Evolutionary conservation across 2,888 invertebrate species (phyloP).

Genomic region (Rhyacophila evoluta): DNA sequence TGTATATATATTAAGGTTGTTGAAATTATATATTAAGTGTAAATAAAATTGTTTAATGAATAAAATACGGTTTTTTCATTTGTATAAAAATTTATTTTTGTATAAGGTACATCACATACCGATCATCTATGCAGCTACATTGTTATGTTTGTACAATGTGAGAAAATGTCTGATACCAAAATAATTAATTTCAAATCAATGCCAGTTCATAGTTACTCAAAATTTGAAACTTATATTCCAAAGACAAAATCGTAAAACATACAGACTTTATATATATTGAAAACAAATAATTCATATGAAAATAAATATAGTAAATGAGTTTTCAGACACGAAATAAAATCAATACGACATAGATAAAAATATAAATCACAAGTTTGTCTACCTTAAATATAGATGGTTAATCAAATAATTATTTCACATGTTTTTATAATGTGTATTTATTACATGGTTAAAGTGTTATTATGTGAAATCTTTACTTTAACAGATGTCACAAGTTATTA

Average conservation of each 20-base stretch:
- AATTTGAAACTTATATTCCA: neutral
- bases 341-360: constrained; percentile 3
- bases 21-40: constrained; percentile 16
- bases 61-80: constrained; percentile 59
- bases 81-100: constrained; percentile 72
- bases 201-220: neutral
- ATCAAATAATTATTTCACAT: constrained; percentile 7
- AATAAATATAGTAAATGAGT: constrained; percentile 2
- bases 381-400: neutral
- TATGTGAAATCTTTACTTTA: neutral
- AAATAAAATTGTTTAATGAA: constrained; percentile 51
- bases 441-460: neutral
- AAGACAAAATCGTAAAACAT: neutral
- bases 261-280: neutral
- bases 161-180: constrained; percentile 29
- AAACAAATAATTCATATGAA: neutral
- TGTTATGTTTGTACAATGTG: constrained; percentile 35
- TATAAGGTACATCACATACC: constrained; percentile 60
- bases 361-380: constrained; percentile 22
- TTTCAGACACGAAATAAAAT: neutral
- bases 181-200: neutral
- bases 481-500: neutral
- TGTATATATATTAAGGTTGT: constrained; percentile 10
- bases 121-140: constrained; percentile 35
- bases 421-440: neutral